A percentile compares a stretch with the other conserved stretches of the same genome.
Evolutionary conservation across 2,888 invertebrate species (phyloP).

Genomic region (Cheilosia scutellata): DNA sequence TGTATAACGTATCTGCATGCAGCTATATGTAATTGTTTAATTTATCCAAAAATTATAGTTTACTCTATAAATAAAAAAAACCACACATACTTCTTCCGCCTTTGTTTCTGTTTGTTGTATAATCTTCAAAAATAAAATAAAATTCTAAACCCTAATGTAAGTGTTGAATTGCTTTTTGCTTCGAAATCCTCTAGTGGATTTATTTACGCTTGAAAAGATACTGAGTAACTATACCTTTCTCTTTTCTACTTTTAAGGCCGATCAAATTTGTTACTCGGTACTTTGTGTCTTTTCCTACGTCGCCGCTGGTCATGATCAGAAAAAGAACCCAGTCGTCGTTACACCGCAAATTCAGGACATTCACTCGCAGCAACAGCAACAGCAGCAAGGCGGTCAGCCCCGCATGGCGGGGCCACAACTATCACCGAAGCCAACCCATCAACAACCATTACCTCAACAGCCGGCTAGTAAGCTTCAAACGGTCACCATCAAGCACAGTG

Average conservation of each 20-base stretch:
- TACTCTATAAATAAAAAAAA: slow-evolving; percentile 36
- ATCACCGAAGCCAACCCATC: slow-evolving; percentile 69
- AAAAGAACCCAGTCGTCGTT: slow-evolving; percentile 84
- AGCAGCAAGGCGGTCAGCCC: slow-evolving; percentile 77
- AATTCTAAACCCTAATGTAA: slow-evolving; percentile 63
- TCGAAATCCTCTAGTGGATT: slow-evolving; percentile 36
- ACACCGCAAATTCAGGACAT: slow-evolving; percentile 83
- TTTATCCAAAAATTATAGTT: slow-evolving; percentile 62
- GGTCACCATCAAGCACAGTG: slow-evolving; percentile 82
- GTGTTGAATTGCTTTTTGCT: slow-evolving; percentile 69
- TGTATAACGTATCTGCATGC: slow-evolving; percentile 68
- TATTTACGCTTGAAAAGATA: slow-evolving; percentile 8
- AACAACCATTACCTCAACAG: slow-evolving; percentile 78
- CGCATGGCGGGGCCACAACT: slow-evolving; percentile 58
- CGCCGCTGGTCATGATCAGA: slow-evolving; percentile 94
- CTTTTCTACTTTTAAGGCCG: slow-evolving; percentile 88
- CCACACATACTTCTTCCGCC: slow-evolving; percentile 43
- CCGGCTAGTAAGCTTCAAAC: slow-evolving; percentile 78
- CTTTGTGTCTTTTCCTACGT: slow-evolving; percentile 99
- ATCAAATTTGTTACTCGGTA: slow-evolving; percentile 99
- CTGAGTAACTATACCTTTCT: slow-evolving; percentile 11
- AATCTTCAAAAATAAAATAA: slow-evolving; percentile 42
- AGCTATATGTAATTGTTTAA: slow-evolving; percentile 66
- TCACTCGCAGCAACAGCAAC: slow-evolving; percentile 82
- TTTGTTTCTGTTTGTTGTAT: slow-evolving; percentile 71